Evolutionary conservation across 1,140 invertebrate species (phyloP).

Genomic region (Druon quercuslanigerum): DNA sequence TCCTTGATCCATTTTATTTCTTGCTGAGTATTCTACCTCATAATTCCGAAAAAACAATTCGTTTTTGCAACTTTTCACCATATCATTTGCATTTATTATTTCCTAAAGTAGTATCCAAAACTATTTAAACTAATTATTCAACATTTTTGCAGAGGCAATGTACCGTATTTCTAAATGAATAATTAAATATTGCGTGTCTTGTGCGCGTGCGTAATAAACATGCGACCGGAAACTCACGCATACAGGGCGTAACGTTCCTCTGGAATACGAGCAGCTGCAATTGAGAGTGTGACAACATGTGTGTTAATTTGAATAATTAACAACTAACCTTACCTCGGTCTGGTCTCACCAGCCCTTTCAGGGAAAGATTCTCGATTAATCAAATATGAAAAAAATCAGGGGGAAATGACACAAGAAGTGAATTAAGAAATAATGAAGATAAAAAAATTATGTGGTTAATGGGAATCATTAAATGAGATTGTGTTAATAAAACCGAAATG

Average conservation of each 20-base stretch:
- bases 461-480: no score
- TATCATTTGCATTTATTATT: neutral
- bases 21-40: no score
- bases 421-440: no score
- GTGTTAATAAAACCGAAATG: no score
- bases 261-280: conserved; percentile 56
- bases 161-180: conserved; percentile 26
- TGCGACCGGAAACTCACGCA: conserved; percentile 45
- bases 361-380: neutral
- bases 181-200: conserved; percentile 43
- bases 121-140: neutral
- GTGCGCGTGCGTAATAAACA: conserved; percentile 34
- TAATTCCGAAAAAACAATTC: no score
- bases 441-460: no score
- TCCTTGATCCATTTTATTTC: no score
- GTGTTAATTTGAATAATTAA: conserved; percentile 68
- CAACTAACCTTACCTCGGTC: conserved; percentile 34
- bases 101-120: neutral
- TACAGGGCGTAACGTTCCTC: neutral
- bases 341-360: neutral
- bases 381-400: neutral
- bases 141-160: neutral
- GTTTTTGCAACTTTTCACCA: no score
- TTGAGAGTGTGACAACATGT: conserved; percentile 56
- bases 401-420: no score